phyloP scores from a whole-genome alignment of 1,140 invertebrate genomes.

The Drosophila pseudoobscura region DNA sequence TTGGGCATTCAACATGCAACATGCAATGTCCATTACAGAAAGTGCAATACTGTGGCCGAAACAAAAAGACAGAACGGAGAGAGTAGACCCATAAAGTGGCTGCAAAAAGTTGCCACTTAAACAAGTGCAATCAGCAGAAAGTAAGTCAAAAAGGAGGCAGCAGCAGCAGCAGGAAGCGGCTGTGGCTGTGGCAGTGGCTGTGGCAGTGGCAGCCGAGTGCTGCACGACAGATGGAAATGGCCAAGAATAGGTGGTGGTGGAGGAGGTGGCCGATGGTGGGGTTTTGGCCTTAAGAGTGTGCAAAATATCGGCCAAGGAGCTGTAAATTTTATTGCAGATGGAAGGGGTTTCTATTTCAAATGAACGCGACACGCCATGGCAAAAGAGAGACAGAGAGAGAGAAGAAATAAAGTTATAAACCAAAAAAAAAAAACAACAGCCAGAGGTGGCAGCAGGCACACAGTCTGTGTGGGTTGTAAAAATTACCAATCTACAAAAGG shows the following conservation, averaged over 20 bases:
- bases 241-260: conserved; percentile 23
- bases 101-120: conserved; percentile 67
- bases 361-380: conserved; percentile 68
- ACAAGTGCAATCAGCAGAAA: conserved; percentile 74
- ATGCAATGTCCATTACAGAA: conserved; percentile 75
- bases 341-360: conserved; percentile 58
- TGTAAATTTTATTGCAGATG: conserved; percentile 68
- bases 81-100: conserved; percentile 21
- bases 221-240: conserved; percentile 28
- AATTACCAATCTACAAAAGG: conserved; percentile 43
- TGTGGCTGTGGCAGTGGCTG: background rate
- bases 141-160: conserved; percentile 58
- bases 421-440: conserved; percentile 1
- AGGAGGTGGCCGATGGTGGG: background rate
- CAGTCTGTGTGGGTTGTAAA: conserved; percentile 61
- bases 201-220: conserved; percentile 12
- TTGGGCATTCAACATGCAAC: conserved; percentile 54
- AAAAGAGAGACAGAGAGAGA: conserved; percentile 16
- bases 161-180: conserved; percentile 30
- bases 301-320: conserved; percentile 70
- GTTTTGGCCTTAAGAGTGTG: conserved; percentile 59
- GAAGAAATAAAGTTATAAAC: conserved; percentile 74
- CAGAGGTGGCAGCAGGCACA: conserved; percentile 2
- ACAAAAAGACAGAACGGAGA: conserved; percentile 13
- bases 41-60: conserved; percentile 58